Percentiles rank a stretch among this genome's conserved stretches.
phyloP scores from a whole-genome alignment of 2,888 invertebrate species.

The Heliconius charithonia region DNA sequence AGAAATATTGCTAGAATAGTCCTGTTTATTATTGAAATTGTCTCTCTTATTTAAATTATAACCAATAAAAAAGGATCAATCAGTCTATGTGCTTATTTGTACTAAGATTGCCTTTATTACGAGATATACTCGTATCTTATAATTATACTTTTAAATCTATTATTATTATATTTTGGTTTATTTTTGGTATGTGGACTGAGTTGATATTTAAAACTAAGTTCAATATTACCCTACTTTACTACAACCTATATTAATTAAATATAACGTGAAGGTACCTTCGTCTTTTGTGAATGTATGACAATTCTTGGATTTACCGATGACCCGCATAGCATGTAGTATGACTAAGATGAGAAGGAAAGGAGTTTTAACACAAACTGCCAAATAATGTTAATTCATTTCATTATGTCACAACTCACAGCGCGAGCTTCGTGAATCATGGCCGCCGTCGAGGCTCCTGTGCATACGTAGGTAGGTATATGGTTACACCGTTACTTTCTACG shows the following conservation, averaged over 20 bases:
- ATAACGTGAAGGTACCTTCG: background rate
- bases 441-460: slow-evolving; percentile 44
- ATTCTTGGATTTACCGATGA: slow-evolving; percentile 55
- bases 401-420: slow-evolving; percentile 80
- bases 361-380: slow-evolving; percentile 63
- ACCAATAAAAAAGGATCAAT: background rate
- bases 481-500: slow-evolving; percentile 80
- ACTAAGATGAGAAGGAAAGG: slow-evolving; percentile 70
- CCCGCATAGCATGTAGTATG: slow-evolving; percentile 55
- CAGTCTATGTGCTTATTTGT: background rate
- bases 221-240: background rate
- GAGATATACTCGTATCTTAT: background rate
- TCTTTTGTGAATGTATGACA: slow-evolving; percentile 4
- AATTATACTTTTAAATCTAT: background rate
- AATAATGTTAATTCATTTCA: slow-evolving; percentile 79
- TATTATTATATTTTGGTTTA: background rate
- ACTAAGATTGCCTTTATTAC: background rate
- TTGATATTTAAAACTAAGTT: background rate
- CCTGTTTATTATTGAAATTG: background rate
- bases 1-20: background rate
- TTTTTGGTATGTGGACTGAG: too few relatives aligned
- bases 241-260: background rate
- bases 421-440: slow-evolving; percentile 76
- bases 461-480: slow-evolving; percentile 58
- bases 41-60: too few relatives aligned